Evolutionary conservation across 2,888 invertebrate species (phyloP), one percentile per base, ranked within the genome.

Genomic region (Scrobipalpa costella): DNA sequence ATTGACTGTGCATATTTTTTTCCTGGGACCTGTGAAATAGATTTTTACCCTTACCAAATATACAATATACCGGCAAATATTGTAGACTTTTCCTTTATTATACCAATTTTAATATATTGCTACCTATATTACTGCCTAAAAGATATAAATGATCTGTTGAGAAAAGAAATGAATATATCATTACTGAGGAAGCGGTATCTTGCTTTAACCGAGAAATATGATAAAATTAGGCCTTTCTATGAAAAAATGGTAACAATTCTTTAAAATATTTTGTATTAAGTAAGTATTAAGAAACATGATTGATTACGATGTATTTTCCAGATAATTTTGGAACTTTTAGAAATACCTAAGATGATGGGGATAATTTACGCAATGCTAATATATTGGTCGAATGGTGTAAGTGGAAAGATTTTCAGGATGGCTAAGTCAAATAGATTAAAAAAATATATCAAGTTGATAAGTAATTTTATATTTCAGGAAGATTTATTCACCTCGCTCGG

Each of bases 181-280:
- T 9, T 50, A 1, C 2, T 50, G 50, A 50, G 19, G 9, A 50
- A 50, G 50, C 50, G 21, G 19, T 50, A 50, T 19, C 2, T 50
- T 19, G 50, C 17, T 8, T 21, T 50, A 9, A 19, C 21, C 2
- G 50, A 50, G 11, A 19, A 21, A 7, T 50, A 50, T 19, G 50
- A 50, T 19, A 50, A 50, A 19, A 50, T 50, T 1, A 21, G 11
- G 21, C 50, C 50, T 7, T 50, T 50, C 11, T 50, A 19, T 50
- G 50, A 21, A 9, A 50, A 50, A 50, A 7, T 50, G 50, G 50
- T 50, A 50, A 50, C 21, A 50, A 3, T 49, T 49, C 1, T 38
- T 38, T 38, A 7, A 8, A 38, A 5, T 17, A 2, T 6, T 49
- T 8, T 49, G 7, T 19, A 6, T 17, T 8, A 49, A n/a, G n/a